These are phyloP conservation scores for Columbina picui DNA, from an alignment of 2,113 vertebrate species.

Conservation along the genomic window DNA sequence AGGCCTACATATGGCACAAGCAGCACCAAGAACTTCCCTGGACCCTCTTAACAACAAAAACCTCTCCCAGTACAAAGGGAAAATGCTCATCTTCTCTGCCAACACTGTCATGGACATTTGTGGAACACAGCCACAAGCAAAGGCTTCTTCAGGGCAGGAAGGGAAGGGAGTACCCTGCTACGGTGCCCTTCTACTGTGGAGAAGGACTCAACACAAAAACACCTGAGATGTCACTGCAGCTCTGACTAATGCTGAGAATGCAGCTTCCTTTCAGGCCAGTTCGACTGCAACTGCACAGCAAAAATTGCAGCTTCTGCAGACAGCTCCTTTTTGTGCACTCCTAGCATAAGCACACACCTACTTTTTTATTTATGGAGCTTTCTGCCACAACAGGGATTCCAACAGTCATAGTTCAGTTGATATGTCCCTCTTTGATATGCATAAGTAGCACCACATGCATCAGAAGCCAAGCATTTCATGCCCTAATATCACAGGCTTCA, in stretches of 20 bases:
- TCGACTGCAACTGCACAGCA: neutral
- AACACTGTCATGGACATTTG: neutral
- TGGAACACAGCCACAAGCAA: neutral
- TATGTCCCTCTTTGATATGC: neutral
- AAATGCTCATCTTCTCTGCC: neutral
- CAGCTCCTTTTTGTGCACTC: neutral
- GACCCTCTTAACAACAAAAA: neutral
- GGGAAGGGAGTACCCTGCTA: neutral
- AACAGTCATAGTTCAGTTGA: neutral
- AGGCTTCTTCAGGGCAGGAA: neutral
- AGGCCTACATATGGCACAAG: neutral
- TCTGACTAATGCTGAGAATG: neutral
- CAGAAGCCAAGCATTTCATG: neutral
- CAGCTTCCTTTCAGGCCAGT: neutral
- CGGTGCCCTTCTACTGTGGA: neutral
- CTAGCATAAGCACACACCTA: neutral
- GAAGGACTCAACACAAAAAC: neutral
- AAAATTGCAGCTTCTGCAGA: neutral
- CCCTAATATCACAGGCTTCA: neutral
- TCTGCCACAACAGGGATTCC: neutral
- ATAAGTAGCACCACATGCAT: neutral
- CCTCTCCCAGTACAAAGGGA: neutral
- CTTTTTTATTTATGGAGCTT: slow-evolving; percentile 15
- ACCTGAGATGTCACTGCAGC: accelerated
- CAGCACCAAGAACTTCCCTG: neutral